Evolutionary conservation across 2,888 invertebrate genomes (phyloP).

Genomic region (Choristoneura rosaceana): DNA sequence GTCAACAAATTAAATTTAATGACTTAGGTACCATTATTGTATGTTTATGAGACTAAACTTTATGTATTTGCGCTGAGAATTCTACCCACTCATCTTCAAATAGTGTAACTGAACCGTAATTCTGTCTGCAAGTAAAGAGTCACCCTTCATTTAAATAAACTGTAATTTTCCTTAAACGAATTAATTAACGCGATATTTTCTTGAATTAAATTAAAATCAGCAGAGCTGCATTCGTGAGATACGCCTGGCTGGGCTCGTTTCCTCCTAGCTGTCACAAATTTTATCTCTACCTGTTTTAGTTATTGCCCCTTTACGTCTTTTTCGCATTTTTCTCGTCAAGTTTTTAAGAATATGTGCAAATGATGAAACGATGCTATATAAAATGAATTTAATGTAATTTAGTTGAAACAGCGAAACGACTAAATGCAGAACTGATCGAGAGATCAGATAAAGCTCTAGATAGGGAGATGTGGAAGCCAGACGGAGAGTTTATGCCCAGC

Average conservation of each 20-base stretch:
- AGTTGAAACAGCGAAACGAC: not conserved
- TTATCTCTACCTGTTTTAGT: constrained; percentile 70
- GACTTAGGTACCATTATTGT: too few relatives aligned
- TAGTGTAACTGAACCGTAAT: constrained; percentile 16
- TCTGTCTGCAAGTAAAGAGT: constrained; percentile 24
- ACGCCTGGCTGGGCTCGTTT: constrained; percentile 67
- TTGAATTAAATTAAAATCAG: constrained; percentile 68
- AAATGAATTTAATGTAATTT: not conserved
- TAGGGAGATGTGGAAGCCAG: too few relatives aligned
- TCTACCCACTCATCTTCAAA: not conserved
- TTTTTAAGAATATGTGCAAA: constrained; percentile 36
- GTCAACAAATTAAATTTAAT: too few relatives aligned
- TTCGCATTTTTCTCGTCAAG: constrained; percentile 55
- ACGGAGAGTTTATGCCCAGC: too few relatives aligned
- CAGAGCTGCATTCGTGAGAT: constrained; percentile 67
- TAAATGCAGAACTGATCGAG: too few relatives aligned
- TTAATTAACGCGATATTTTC: constrained; percentile 55
- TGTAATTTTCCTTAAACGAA: constrained; percentile 50
- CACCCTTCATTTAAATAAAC: constrained; percentile 49
- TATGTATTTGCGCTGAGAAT: not conserved
- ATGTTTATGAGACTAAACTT: too few relatives aligned
- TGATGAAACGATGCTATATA: not conserved
- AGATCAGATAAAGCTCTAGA: too few relatives aligned
- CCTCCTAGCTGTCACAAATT: constrained; percentile 70
- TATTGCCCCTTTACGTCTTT: constrained; percentile 63